phyloP scores from a whole-genome alignment of 2,888 invertebrate species.

The Callinectes sapidus region DNA sequence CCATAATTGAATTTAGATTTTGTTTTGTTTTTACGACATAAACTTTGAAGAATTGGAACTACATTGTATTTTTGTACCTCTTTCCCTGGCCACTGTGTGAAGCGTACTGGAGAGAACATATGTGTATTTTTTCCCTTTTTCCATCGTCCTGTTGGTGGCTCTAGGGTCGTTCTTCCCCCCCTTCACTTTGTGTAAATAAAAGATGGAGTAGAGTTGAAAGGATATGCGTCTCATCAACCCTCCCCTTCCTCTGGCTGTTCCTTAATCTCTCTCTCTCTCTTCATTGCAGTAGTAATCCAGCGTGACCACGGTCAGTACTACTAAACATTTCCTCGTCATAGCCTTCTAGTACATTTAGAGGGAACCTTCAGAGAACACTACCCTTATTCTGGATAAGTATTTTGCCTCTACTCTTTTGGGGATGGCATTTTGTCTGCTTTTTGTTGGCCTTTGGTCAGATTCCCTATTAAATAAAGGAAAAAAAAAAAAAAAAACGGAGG shows the following conservation, averaged over 20 bases:
- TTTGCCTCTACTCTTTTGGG: no score
- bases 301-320: neutral
- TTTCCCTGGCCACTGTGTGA: neutral
- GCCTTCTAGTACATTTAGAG: no score
- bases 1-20: no score
- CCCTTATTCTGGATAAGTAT: no score
- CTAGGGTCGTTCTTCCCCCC: neutral
- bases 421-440: no score
- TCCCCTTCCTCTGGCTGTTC: neutral
- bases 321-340: no score
- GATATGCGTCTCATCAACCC: neutral
- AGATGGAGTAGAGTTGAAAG: neutral
- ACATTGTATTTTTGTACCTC: neutral
- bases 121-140: neutral
- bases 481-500: no score
- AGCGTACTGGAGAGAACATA: neutral
- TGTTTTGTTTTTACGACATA: neutral
- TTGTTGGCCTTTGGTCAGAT: no score
- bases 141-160: neutral
- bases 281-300: neutral
- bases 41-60: neutral
- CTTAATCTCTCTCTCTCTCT: neutral
- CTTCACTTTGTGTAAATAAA: constrained; percentile 6
- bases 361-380: no score
- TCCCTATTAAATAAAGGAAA: no score